These are phyloP conservation scores for Saturnia japonica DNA, from an alignment of 2,888 invertebrate species.

Conservation along the genomic window DNA sequence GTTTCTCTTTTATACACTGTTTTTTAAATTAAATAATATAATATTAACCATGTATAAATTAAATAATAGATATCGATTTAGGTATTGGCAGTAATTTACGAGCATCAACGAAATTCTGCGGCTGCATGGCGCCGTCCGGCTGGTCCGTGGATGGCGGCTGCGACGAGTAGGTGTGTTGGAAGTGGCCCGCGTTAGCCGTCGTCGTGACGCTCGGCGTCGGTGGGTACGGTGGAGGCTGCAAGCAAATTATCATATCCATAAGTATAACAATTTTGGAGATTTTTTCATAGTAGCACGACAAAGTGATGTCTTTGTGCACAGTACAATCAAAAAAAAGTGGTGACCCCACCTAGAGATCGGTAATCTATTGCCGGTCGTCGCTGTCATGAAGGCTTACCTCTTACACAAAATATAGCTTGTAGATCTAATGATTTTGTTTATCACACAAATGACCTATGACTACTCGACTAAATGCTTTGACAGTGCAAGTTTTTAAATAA, in stretches of 20 bases:
- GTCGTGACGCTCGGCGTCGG: slow-evolving; percentile 71
- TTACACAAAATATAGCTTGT: too few species aligned
- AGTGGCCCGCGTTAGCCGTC: slow-evolving; percentile 56
- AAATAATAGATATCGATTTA: not conserved
- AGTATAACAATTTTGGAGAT: too few species aligned
- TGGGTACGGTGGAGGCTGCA: slow-evolving; percentile 68
- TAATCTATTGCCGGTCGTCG: too few species aligned
- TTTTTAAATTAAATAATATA: too few species aligned
- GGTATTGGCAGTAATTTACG: slow-evolving; percentile 49
- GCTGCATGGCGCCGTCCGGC: slow-evolving; percentile 52
- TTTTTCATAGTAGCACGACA: too few species aligned
- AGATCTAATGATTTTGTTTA: not conserved
- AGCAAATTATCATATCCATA: not conserved
- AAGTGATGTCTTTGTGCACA: too few species aligned
- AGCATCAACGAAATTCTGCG: slow-evolving; percentile 72
- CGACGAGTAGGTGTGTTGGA: slow-evolving; percentile 61
- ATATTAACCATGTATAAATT: too few species aligned
- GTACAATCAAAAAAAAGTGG: too few species aligned
- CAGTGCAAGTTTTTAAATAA: not conserved
- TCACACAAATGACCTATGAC: not conserved
- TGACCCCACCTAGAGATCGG: too few species aligned
- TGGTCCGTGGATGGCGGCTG: slow-evolving; percentile 55
- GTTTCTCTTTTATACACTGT: too few species aligned
- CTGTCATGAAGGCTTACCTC: too few species aligned
- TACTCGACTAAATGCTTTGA: not conserved